Conservation (phyloP, 2,888 invertebrate species). For the Drosophila phalerata region DNA sequence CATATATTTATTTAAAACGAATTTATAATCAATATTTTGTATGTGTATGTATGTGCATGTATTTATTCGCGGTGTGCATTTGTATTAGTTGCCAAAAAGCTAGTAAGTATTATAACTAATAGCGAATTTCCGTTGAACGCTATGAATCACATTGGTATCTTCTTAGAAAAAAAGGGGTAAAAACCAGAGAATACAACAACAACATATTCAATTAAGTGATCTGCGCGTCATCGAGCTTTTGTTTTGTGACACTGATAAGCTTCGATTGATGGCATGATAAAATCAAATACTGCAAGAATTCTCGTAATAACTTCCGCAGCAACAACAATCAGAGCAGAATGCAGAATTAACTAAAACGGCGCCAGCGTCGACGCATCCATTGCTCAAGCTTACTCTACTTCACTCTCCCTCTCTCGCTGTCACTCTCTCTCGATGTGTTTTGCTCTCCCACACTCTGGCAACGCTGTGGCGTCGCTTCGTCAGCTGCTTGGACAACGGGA, state of each 20-base stretch:
- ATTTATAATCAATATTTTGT: conserved; percentile 47
- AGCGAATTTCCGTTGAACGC: conserved; percentile 54
- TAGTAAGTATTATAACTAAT: conserved; percentile 42
- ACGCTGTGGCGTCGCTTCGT: conserved; percentile 13
- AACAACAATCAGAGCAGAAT: conserved; percentile 9
- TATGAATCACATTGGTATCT: conserved; percentile 59
- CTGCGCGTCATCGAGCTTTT: conserved; percentile 42
- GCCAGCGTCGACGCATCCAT: conserved; percentile 5
- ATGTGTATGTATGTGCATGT: background rate
- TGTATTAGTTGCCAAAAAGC: conserved; percentile 30
- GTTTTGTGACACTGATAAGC: conserved; percentile 44
- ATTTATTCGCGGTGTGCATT: background rate
- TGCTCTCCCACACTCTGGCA: conserved; percentile 27
- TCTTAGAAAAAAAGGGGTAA: conserved; percentile 48
- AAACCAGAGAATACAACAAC: conserved; percentile 33
- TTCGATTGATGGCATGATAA: conserved; percentile 38
- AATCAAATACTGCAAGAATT: conserved; percentile 51
- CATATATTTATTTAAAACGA: conserved; percentile 38
- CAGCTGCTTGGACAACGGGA: conserved; percentile 36
- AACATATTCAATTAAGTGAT: conserved; percentile 27
- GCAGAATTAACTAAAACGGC: conserved; percentile 4
- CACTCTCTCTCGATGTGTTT: conserved; percentile 3
- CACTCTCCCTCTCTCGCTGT: background rate
- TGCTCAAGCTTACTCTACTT: conserved; percentile 7
- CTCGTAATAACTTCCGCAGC: conserved; percentile 66